These are phyloP conservation scores for Venturia canescens DNA, from an alignment of 1,140 invertebrate genomes.

Conservation along the genomic window DNA sequence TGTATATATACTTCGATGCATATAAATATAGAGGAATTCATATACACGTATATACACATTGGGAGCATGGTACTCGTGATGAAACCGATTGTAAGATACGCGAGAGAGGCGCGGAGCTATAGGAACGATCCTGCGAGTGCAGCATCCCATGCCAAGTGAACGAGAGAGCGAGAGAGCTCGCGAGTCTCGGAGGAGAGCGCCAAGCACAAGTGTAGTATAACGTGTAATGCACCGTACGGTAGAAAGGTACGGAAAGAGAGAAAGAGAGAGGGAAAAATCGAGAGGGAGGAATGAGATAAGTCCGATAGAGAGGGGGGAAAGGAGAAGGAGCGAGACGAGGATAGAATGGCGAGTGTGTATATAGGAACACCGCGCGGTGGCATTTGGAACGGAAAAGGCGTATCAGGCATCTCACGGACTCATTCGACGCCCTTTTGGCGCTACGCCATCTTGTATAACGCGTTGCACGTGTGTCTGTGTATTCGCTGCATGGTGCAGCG, in stretches of 20 bases:
- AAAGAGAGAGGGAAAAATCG: constrained; percentile 45
- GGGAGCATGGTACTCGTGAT: constrained; percentile 55
- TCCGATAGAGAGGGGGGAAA: constrained; percentile 11
- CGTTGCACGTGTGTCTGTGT: neutral
- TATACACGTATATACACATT: neutral
- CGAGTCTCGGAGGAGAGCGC: constrained; percentile 49
- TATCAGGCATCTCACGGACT: neutral
- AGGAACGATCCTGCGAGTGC: neutral
- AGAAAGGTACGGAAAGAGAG: constrained; percentile 59
- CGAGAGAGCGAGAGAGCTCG: constrained; percentile 30
- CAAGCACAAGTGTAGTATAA: constrained; percentile 63
- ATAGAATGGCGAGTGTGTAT: neutral
- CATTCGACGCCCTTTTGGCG: neutral
- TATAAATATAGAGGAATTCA: neutral
- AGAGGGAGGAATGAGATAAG: too few relatives aligned
- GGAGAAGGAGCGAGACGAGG: constrained; percentile 18
- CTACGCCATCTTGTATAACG: neutral
- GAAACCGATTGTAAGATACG: constrained; percentile 65
- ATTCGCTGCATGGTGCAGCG: neutral
- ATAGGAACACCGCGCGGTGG: neutral
- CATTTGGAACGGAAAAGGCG: neutral
- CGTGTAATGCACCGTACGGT: constrained; percentile 62
- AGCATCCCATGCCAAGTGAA: constrained; percentile 34
- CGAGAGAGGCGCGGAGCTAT: constrained; percentile 36
- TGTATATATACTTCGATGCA: neutral